These are phyloP conservation scores for Cuniculus paca DNA, from an alignment of 2,797 vertebrate species.

Conservation along the genomic window DNA sequence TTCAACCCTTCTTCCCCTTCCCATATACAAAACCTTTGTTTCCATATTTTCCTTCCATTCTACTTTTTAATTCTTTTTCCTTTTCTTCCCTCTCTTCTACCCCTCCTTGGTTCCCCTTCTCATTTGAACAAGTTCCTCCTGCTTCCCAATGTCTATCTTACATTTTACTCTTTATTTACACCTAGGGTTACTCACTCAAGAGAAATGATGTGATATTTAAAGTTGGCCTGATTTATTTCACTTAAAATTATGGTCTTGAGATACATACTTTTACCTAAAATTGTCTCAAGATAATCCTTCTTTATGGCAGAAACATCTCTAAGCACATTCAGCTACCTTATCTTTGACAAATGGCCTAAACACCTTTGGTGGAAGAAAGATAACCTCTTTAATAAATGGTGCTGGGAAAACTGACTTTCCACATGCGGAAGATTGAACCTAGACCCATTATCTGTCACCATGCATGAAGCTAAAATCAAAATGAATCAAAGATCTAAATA, in stretches of 20 bases:
- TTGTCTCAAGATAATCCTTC: neutral
- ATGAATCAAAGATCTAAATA: neutral
- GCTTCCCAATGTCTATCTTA: neutral
- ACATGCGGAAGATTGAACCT: neutral
- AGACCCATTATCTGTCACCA: neutral
- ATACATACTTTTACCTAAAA: neutral
- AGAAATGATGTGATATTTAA: neutral
- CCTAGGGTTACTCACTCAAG: neutral
- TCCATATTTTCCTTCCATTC: neutral
- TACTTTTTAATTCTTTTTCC: neutral
- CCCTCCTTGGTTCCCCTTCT: neutral
- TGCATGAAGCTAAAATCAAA: neutral
- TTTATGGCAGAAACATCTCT: neutral
- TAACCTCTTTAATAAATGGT: neutral
- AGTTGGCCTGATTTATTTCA: neutral
- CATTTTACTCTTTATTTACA: neutral
- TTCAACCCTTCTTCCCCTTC: neutral
- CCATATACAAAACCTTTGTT: neutral
- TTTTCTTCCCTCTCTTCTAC: neutral
- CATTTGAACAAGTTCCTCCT: neutral
- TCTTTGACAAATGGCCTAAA: neutral
- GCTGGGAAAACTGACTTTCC: neutral
- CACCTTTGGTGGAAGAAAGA: neutral
- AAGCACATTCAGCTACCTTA: neutral
- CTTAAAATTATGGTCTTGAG: neutral